Evolutionary conservation across 2,888 invertebrate genomes (phyloP).

Genomic region (Caenorhabditis sp.): DNA sequence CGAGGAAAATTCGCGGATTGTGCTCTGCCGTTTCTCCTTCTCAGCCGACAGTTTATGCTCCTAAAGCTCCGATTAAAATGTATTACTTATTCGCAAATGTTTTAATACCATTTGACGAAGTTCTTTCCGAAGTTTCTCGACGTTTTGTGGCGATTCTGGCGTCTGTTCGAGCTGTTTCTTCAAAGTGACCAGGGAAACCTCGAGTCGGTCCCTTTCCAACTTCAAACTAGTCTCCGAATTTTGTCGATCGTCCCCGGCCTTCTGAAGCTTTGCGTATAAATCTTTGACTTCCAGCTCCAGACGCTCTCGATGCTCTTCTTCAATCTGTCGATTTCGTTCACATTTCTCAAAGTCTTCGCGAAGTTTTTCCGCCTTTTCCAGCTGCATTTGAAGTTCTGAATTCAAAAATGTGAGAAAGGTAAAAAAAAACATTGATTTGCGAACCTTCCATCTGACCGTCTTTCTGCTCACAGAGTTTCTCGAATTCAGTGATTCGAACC

Average conservation of each 20-base stretch:
- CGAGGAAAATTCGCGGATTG: conserved; percentile 12
- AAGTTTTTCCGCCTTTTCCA: conserved; percentile 5
- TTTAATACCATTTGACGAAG: conserved; percentile 32
- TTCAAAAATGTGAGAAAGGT: neutral
- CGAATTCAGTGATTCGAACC: conserved; percentile 19
- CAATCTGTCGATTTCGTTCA: conserved; percentile 28
- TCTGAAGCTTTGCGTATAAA: conserved; percentile 36
- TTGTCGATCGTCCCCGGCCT: conserved; percentile 18
- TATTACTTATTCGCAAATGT: no score
- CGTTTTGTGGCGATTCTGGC: conserved; percentile 44
- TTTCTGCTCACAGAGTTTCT: conserved; percentile 36
- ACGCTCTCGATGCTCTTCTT: conserved; percentile 40
- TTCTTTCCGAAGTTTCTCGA: conserved; percentile 34
- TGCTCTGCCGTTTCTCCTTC: conserved; percentile 43
- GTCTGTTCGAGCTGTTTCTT: conserved; percentile 48
- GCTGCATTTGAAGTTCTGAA: conserved; percentile 2
- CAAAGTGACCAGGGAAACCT: conserved; percentile 29
- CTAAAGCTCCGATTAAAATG: conserved; percentile 1
- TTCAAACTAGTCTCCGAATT: conserved; percentile 10
- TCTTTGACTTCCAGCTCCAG: conserved; percentile 34
- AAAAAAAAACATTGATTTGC: neutral
- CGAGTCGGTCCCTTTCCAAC: conserved; percentile 33
- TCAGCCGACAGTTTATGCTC: conserved; percentile 13
- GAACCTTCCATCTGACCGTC: conserved; percentile 22
- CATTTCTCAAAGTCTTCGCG: conserved; percentile 17